Evolutionary conservation across 2,113 vertebrate genomes (phyloP).

Genomic region (Solenodon paradoxus): DNA sequence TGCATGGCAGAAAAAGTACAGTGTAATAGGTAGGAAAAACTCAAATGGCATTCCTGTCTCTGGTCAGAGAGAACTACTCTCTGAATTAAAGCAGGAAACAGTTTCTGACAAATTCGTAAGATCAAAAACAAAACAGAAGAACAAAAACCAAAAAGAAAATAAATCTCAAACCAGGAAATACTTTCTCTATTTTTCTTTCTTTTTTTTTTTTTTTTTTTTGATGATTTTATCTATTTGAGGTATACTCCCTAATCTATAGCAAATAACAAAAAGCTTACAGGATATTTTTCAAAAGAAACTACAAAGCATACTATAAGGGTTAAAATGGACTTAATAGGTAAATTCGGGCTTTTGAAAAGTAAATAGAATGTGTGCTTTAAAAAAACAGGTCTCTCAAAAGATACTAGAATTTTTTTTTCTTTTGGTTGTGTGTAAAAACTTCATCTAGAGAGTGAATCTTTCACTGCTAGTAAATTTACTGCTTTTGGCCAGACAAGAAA

Average conservation of each 20-base stretch:
- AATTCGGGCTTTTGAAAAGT: conserved; percentile 58
- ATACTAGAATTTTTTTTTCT: not conserved
- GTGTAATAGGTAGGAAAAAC: conserved; percentile 16
- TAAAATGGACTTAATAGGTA: conserved; percentile 58
- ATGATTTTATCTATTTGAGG: conserved; percentile 54
- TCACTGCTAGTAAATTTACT: conserved; percentile 50
- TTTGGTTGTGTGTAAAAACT: conserved; percentile 62
- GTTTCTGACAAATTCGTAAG: conserved; percentile 42
- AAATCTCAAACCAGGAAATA: conserved; percentile 56
- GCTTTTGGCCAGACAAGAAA: conserved; percentile 71
- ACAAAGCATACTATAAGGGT: conserved; percentile 50
- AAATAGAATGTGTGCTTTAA: conserved; percentile 47
- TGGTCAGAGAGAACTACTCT: conserved; percentile 39
- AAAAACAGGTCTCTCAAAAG: conserved; percentile 61
- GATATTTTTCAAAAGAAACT: conserved; percentile 34
- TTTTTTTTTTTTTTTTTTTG: conserved; percentile 58
- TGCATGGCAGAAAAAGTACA: conserved; percentile 37
- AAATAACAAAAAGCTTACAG: conserved; percentile 62
- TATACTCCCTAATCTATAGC: conserved; percentile 64
- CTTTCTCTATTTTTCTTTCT: conserved; percentile 35
- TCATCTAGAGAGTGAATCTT: conserved; percentile 49
- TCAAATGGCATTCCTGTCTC: conserved; percentile 36
- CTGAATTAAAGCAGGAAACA: conserved; percentile 50
- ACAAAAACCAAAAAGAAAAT: conserved; percentile 5
- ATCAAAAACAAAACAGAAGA: conserved; percentile 20